Percentiles rank a stretch among this genome's conserved stretches.
These are phyloP conservation scores for Pachycephala philippinensis DNA, from an alignment of 2,113 vertebrate genomes.

Conservation along the genomic window DNA sequence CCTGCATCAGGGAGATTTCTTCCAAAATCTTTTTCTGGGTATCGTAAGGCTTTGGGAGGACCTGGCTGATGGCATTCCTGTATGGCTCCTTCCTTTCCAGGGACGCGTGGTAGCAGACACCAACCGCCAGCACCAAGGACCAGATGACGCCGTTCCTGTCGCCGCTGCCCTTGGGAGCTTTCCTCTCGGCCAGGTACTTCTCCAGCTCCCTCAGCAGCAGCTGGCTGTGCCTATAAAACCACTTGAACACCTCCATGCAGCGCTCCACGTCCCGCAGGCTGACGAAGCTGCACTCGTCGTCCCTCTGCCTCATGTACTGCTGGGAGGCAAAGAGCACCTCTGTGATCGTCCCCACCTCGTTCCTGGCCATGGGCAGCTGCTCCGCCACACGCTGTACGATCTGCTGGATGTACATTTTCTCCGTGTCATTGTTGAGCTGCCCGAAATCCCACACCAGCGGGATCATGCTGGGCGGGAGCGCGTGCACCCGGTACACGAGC, in stretches of 20 bases:
- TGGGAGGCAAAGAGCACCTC: constrained; percentile 87
- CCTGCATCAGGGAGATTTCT: constrained; percentile 84
- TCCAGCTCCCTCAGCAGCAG: constrained; percentile 74
- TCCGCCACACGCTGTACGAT: constrained; percentile 83
- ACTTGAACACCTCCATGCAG: constrained; percentile 85
- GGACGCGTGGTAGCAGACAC: constrained; percentile 93
- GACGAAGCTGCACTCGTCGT: constrained; percentile 88
- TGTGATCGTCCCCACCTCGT: constrained; percentile 8
- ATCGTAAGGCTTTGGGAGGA: constrained; percentile 69
- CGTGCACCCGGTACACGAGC: constrained; percentile 93
- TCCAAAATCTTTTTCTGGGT: constrained; percentile 70
- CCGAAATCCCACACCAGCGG: constrained; percentile 97
- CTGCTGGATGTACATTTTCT: constrained; percentile 87
- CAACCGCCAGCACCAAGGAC: constrained; percentile 85
- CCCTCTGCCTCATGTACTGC: constrained; percentile 81
- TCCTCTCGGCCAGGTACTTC: neutral
- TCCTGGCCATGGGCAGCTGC: neutral
- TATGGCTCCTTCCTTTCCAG: constrained; percentile 82
- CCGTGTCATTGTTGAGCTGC: constrained; percentile 81
- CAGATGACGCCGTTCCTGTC: constrained; percentile 75
- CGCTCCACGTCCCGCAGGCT: constrained; percentile 95
- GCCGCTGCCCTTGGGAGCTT: neutral
- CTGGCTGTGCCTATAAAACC: constrained; percentile 77
- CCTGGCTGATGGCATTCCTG: constrained; percentile 69
- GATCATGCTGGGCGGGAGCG: constrained; percentile 91